These are phyloP conservation scores for Emydocephalus ijimae DNA, from an alignment of 2,113 vertebrate species.

Conservation along the genomic window DNA sequence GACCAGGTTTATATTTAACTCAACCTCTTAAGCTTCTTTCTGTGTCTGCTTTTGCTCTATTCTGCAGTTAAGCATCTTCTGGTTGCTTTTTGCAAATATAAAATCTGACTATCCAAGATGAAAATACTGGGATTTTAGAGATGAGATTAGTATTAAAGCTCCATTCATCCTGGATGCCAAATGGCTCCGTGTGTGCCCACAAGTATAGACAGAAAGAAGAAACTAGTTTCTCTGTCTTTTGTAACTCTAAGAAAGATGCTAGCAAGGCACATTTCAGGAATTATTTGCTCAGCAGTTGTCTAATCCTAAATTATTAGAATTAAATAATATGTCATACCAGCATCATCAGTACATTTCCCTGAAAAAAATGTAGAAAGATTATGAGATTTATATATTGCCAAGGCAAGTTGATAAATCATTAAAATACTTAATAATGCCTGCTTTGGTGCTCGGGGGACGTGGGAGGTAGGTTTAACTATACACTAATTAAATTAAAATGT, in stretches of 20 bases:
- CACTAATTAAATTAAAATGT: not conserved
- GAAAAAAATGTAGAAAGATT: conserved; percentile 13
- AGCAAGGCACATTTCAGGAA: not conserved
- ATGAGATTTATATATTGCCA: conserved; percentile 15
- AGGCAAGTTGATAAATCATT: conserved; percentile 26
- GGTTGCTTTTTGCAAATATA: not conserved
- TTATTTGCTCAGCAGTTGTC: not conserved
- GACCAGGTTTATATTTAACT: not conserved
- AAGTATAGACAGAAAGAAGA: not conserved
- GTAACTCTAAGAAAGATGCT: not conserved
- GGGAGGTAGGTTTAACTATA: not conserved
- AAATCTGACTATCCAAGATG: not conserved
- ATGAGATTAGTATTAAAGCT: not conserved
- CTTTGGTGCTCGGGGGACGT: conserved; percentile 14
- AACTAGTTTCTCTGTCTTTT: not conserved
- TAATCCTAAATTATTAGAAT: not conserved
- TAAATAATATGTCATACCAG: not conserved
- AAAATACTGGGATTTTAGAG: not conserved
- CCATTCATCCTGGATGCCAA: not conserved
- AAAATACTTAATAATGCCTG: conserved; percentile 3
- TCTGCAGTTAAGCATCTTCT: not conserved
- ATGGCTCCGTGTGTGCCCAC: not conserved
- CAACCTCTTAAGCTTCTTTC: not conserved
- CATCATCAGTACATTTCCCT: conserved; percentile 11
- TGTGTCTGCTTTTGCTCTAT: not conserved